Conservation (phyloP, 2,797 vertebrate genomes). For the Oophaga sylvatica region DNA sequence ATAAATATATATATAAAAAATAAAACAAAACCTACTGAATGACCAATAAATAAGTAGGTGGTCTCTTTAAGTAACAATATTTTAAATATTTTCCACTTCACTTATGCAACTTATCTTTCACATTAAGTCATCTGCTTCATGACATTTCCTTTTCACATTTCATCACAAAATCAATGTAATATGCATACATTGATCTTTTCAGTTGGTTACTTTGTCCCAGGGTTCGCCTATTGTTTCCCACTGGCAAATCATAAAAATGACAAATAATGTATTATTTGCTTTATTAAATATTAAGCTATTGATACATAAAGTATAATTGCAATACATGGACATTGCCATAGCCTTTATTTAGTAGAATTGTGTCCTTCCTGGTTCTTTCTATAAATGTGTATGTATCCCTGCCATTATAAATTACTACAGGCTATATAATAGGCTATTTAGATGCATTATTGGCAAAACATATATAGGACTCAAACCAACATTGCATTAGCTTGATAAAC, state of each 20-base stretch:
- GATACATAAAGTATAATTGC: constrained; percentile 19
- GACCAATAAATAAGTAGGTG: not conserved
- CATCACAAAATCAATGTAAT: constrained; percentile 20
- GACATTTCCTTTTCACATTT: constrained; percentile 22
- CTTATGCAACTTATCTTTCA: constrained; percentile 9
- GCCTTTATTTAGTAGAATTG: constrained; percentile 1
- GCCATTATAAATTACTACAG: not conserved
- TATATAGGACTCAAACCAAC: not conserved
- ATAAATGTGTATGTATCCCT: not conserved
- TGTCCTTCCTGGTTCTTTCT: constrained; percentile 4
- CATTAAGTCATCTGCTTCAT: constrained; percentile 10
- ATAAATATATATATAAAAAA: not conserved
- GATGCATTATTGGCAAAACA: constrained; percentile 11
- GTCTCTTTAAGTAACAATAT: not conserved
- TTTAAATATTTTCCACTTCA: not conserved
- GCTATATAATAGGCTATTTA: constrained; percentile 6
- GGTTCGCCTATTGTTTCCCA: not conserved
- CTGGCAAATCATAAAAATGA: constrained; percentile 13
- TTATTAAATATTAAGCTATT: not conserved
- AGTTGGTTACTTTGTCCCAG: not conserved
- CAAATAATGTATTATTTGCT: not conserved
- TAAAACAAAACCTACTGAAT: not conserved
- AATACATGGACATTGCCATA: not conserved
- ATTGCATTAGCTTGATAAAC: constrained; percentile 19
- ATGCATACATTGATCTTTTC: not conserved